Percentiles rank a stretch among this genome's conserved stretches.
These are phyloP conservation scores for Sebastes trivittatus DNA, from an alignment of 2,797 vertebrate species.

Conservation along the genomic window DNA sequence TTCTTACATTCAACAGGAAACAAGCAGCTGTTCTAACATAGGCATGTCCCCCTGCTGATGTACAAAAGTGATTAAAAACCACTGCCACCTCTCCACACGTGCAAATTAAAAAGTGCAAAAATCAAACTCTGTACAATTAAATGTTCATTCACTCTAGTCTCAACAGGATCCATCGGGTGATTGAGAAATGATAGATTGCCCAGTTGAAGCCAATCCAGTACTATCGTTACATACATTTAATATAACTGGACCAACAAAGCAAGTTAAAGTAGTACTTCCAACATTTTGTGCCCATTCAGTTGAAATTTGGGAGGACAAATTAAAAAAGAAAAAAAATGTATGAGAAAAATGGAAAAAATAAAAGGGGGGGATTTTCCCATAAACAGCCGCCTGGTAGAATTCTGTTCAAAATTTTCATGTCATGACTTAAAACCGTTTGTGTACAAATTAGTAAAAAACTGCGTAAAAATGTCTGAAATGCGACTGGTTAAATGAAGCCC, in stretches of 20 bases:
- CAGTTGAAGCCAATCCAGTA: constrained; percentile 74
- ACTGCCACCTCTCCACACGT: constrained; percentile 92
- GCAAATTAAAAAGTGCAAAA: constrained; percentile 99
- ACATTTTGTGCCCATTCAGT: constrained; percentile 78
- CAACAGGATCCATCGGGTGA: constrained; percentile 78
- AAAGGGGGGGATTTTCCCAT: constrained; percentile 78
- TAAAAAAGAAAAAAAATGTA: constrained; percentile 70
- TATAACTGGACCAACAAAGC: constrained; percentile 74
- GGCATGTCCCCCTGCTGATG: constrained; percentile 87
- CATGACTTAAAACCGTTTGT: constrained; percentile 99
- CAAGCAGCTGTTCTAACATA: constrained; percentile 81
- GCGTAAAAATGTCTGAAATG: constrained; percentile 99
- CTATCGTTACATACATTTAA: constrained; percentile 64
- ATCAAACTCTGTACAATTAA: constrained; percentile 91
- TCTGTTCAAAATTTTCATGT: constrained; percentile 88
- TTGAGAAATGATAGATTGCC: constrained; percentile 71
- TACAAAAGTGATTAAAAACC: constrained; percentile 99
- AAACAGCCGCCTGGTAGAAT: constrained; percentile 97
- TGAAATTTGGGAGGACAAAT: constrained; percentile 82
- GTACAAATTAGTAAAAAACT: constrained; percentile 99
- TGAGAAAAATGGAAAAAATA: constrained; percentile 78
- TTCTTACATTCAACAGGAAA: constrained; percentile 87
- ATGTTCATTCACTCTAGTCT: constrained; percentile 81
- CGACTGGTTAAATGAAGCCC: constrained; percentile 99
- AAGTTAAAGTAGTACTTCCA: constrained; percentile 72